Evolutionary conservation across 2,113 vertebrate species (phyloP), one percentile per base, ranked within the genome.

Genomic region (Pteropus alecto): DNA sequence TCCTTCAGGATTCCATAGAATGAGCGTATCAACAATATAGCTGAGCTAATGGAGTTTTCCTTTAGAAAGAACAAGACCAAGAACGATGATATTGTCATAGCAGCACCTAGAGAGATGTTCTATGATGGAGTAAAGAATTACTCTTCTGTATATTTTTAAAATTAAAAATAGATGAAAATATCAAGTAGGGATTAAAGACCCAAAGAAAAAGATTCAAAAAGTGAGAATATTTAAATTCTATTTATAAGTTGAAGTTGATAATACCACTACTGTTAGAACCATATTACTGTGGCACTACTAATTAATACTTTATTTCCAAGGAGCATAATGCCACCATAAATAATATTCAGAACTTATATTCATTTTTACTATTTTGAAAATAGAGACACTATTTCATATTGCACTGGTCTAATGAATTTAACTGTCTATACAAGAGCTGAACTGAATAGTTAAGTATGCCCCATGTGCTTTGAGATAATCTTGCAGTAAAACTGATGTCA

Each of bases 331-430:
- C 28, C 5, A 77, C 6, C 38, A 83, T 38, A 95, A 95, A 41
- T 90, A 77, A 78, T 48, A 93, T 93, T 92, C 41, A 90, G 51
- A 90, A 92, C 9, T 85, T 89, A 67, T 56, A 58, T 85, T 85
- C 21, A 90, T 87, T 88, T 79, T 92, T 63, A 89, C 90, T 90
- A 96, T 48, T 95, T 89, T 93, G 24, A 68, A 97, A 93, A 95
- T 88, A 81, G 22, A 91, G 85, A 87, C 3, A 88, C 30, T 77
- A 92, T 58, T 84, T 85, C 51, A 88, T 58, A 63, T 81, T 93
- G 18, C 14, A 83, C 24, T 61, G 22, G 63, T 90, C 46, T 71
- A 15, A 93, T 71, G 41, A 95, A 90, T 87, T 93, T 84, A 93
- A 79, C 43, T 94, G n/a, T 30, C 46, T 70, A 56, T 51, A 46